Evolutionary conservation across 2,888 invertebrate genomes (phyloP).

Genomic region (Leuctra nigra): DNA sequence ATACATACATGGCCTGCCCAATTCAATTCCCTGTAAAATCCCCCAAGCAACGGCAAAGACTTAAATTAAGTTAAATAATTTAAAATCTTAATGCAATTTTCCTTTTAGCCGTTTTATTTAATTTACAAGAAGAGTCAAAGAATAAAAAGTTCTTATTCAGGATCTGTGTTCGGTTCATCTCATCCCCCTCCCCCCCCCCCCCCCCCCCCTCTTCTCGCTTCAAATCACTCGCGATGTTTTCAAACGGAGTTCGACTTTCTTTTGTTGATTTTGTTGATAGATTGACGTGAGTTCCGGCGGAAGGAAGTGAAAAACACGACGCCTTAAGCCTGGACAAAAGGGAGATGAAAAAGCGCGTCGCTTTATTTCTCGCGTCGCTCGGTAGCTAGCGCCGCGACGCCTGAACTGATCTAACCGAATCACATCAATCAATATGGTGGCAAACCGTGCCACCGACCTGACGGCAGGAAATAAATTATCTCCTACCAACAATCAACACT

Average conservation of each 20-base stretch:
- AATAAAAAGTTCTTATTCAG: conserved; percentile 6
- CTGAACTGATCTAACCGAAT: not conserved
- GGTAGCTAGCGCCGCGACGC: not conserved
- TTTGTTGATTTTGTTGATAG: conserved; percentile 18
- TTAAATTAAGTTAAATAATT: conserved; percentile 10
- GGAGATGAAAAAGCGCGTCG: conserved; percentile 10
- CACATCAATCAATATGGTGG: conserved; percentile 13
- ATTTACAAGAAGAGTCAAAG: not conserved
- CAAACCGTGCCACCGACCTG: not conserved
- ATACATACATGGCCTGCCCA: too few species aligned
- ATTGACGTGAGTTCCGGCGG: conserved; percentile 9
- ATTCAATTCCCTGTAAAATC: too few species aligned
- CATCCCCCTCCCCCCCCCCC: not conserved
- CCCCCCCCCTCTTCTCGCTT: not conserved
- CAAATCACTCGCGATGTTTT: conserved; percentile 9
- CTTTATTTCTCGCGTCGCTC: not conserved
- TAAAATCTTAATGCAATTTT: conserved; percentile 5
- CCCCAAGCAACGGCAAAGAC: not conserved
- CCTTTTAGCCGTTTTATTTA: too few species aligned
- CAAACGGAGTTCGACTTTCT: conserved; percentile 9
- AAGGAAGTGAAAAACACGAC: conserved; percentile 14
- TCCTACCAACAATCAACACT: too few species aligned
- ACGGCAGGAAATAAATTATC: conserved; percentile 4
- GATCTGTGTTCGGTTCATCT: not conserved
- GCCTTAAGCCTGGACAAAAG: conserved; percentile 12